A percentile compares a stretch with the other conserved stretches of the same genome.
Conservation (phyloP, 2,797 vertebrate species). For the Scleropages formosus region DNA sequence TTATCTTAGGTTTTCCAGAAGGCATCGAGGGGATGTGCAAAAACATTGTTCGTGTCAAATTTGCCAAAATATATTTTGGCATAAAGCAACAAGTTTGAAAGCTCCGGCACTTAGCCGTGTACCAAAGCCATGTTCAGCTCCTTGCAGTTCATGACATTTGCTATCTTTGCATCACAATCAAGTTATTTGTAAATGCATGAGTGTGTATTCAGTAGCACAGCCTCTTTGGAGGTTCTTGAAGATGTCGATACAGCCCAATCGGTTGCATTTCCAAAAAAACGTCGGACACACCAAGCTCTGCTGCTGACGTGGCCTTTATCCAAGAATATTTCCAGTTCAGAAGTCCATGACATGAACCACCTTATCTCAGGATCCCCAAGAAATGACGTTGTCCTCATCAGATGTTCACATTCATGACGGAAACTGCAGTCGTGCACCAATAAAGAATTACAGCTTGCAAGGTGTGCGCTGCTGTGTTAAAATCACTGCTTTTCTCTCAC, state of each 20-base stretch:
- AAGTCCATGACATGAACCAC: no score
- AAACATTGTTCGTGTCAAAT: neutral
- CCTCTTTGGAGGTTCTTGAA: no score
- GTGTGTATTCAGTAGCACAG: neutral
- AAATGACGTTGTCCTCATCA: no score
- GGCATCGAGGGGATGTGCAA: neutral
- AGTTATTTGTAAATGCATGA: neutral
- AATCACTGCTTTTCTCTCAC: neutral
- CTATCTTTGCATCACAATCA: neutral
- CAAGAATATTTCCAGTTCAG: no score
- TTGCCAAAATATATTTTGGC: neutral
- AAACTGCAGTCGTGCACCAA: no score
- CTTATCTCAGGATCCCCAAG: no score
- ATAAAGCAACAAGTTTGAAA: conserved; percentile 3
- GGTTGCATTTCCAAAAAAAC: no score
- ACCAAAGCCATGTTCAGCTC: neutral
- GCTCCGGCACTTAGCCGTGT: neutral
- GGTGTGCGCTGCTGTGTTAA: neutral
- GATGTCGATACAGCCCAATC: no score
- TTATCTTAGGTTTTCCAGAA: neutral
- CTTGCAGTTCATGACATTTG: neutral
- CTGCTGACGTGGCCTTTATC: no score
- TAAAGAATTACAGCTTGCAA: no score
- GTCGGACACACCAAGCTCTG: no score
- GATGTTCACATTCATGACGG: no score